A percentile compares a stretch with the other conserved stretches of the same genome.
phyloP scores from a whole-genome alignment of 1,140 invertebrate species.

The Tribolium castaneum region DNA sequence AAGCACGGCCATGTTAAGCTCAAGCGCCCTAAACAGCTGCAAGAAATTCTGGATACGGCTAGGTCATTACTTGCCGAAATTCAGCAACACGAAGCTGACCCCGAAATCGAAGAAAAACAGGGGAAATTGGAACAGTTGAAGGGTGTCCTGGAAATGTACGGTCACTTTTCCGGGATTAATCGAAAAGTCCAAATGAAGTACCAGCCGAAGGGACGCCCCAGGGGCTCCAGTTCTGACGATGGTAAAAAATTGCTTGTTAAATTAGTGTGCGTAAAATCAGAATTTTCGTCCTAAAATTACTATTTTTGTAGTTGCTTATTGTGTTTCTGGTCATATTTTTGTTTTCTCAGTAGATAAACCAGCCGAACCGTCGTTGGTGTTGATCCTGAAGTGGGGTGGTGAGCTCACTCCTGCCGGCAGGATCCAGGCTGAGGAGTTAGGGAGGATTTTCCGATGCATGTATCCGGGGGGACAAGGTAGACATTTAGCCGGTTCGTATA shows the following conservation, averaged over 20 bases:
- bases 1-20: conserved; percentile 97
- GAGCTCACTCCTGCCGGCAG: conserved; percentile 98
- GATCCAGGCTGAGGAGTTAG: conserved; percentile 97
- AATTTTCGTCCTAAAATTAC: no score
- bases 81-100: conserved; percentile 83
- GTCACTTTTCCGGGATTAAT: conserved; percentile 99
- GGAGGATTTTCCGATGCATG: conserved; percentile 98
- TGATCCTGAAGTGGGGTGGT: conserved; percentile 99
- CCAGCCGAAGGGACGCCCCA: conserved; percentile 93
- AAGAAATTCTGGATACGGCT: conserved; percentile 97
- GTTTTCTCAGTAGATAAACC: conserved; percentile 74
- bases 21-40: conserved; percentile 96
- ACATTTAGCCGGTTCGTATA: conserved; percentile 78
- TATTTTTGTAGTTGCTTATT: no score
- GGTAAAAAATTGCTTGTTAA: conserved; percentile 75
- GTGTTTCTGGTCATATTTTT: not conserved
- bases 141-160: conserved; percentile 99
- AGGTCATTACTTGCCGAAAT: conserved; percentile 89
- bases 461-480: conserved; percentile 93
- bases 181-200: conserved; percentile 99
- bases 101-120: conserved; percentile 96
- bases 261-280: no score
- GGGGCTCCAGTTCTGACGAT: conserved; percentile 95
- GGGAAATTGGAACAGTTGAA: conserved; percentile 98
- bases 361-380: conserved; percentile 88